Base-by-base conservation (phyloP, 1,140 invertebrate species). In the Megalonaias nervosa region DNA sequence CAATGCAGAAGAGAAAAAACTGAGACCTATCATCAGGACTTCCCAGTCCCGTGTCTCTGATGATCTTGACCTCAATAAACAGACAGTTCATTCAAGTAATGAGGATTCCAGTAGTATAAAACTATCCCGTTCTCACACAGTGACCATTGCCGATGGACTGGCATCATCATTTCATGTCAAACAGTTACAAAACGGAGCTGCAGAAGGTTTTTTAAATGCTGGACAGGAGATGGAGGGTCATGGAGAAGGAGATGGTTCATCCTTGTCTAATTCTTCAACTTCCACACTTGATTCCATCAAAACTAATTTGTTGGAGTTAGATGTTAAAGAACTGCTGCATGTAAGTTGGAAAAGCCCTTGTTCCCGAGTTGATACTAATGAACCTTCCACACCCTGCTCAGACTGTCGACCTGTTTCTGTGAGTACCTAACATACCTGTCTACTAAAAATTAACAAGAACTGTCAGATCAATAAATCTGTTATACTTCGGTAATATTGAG, bases 291-390 rank as follows among this genome's bases (percentile, higher is more conserved):
- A 74, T 38, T 66, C 74, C 26, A 78, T 78, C 62, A 78, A 78
- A 60, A 78, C 76, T 17, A 78, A 71, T 73, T 65, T 65, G 26
- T 74, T 81, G 6, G 74, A 85, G 69, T 81, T 85, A 74, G 83
- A 81, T 66, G 83, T 85, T 11, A 79, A 79, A n/a, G 85, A 88
- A 61, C 74, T 88, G 65, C 73, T 86, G 83, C 82, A 86, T 86
- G 86, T 88, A 85, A 88, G 85, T 86, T 82, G 76, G 84, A 84
- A 80, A 73, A 77, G 74, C n/a, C 78, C 67, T 55, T 84, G 79
- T 71, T 65, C 71, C 21, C 79, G 68, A 31, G 66, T 56, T 56
- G 74, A 71, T 72, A 60, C 68, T 71, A 74, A 58, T 82, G 83
- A 84, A 73, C 67, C 38, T 58, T 73, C 74, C 71, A 77, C 80